phyloP scores from a whole-genome alignment of 2,113 vertebrate species.

The Callopanchax toddi region DNA sequence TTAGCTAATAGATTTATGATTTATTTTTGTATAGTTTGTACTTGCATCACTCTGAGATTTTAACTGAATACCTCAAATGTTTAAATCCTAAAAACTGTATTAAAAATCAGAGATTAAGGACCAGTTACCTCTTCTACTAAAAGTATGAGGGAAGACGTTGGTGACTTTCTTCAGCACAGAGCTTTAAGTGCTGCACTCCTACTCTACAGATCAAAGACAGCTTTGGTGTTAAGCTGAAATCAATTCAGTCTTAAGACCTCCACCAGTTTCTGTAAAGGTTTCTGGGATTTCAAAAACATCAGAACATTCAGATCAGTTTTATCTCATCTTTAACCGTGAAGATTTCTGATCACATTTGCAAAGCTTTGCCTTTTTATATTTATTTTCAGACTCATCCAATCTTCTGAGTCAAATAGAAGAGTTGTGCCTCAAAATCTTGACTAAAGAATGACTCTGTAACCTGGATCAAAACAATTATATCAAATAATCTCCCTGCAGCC shows the following conservation, averaged over 20 bases:
- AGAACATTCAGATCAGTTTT: slow-evolving; percentile 1
- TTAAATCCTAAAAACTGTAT: too few relatives aligned
- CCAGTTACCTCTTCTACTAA: not conserved
- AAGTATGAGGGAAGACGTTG: slow-evolving; percentile 1
- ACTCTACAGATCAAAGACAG: slow-evolving; percentile 22
- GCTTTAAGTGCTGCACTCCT: slow-evolving; percentile 2
- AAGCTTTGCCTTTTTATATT: not conserved
- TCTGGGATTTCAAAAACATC: slow-evolving; percentile 20
- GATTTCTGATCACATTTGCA: not conserved
- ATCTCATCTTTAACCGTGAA: not conserved
- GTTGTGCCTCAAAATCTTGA: not conserved
- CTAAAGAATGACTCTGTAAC: not conserved
- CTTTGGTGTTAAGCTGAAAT: slow-evolving; percentile 32
- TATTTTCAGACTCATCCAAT: not conserved
- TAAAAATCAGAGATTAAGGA: too few relatives aligned
- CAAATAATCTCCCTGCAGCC: not conserved
- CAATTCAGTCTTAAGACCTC: slow-evolving; percentile 12
- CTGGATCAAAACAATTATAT: not conserved
- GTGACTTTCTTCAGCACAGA: not conserved
- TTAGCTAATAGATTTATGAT: too few relatives aligned
- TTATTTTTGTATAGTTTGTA: too few relatives aligned
- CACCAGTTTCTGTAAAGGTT: too few relatives aligned
- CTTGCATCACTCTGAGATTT: too few relatives aligned
- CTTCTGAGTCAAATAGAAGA: too few relatives aligned
- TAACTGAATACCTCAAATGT: too few relatives aligned